Evolutionary conservation across 2,797 vertebrate species (phyloP).

Genomic region (Anguilla anguilla): DNA sequence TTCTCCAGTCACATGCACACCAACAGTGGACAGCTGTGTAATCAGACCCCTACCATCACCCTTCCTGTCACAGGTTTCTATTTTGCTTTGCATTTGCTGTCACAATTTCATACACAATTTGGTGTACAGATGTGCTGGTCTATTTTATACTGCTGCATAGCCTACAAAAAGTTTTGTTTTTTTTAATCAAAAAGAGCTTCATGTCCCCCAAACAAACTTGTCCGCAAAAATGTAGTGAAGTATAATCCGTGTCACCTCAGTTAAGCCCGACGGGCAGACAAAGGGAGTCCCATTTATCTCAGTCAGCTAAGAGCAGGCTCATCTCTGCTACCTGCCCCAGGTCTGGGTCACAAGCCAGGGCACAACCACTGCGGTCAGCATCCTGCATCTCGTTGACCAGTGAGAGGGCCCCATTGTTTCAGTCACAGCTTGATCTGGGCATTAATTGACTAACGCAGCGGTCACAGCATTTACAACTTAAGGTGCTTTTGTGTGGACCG

Average conservation of each 20-base stretch:
- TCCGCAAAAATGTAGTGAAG: background rate
- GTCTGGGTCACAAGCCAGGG: constrained; percentile 14
- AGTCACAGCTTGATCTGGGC: constrained; percentile 32
- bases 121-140: background rate
- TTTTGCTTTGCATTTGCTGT: background rate
- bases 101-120: background rate
- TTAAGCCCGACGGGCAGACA: background rate
- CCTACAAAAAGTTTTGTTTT: background rate
- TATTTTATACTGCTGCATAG: background rate
- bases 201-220: background rate
- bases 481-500: background rate
- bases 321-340: constrained; percentile 34
- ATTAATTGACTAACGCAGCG: constrained; percentile 24
- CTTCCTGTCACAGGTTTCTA: background rate
- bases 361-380: constrained; percentile 9
- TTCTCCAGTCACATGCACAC: background rate
- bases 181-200: background rate
- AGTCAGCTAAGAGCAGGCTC: constrained; percentile 23
- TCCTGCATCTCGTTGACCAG: constrained; percentile 15
- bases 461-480: constrained; percentile 1
- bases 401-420: constrained; percentile 31
- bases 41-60: background rate
- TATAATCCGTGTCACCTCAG: background rate
- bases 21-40: background rate
- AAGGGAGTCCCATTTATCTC: background rate